Conservation (phyloP, 2,888 invertebrate species). For the Stramonita haemastoma region DNA sequence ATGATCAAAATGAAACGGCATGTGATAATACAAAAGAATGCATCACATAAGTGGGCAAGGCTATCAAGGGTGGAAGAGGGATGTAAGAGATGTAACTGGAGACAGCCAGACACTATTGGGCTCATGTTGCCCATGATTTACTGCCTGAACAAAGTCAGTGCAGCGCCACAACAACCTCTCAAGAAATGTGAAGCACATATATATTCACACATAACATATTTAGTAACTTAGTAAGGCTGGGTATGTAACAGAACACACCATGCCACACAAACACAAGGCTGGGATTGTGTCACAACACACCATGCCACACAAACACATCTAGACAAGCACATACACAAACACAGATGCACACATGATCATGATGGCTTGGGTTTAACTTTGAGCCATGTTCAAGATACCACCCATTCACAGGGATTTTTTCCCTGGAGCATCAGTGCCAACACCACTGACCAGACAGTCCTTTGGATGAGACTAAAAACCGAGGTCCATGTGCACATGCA, state of each 20-base stretch:
- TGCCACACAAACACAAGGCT: neutral
- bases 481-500: neutral
- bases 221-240: neutral
- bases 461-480: neutral
- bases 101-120: no score
- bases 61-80: neutral
- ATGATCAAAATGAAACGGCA: neutral
- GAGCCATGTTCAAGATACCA: neutral
- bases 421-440: neutral
- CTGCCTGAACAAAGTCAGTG: neutral
- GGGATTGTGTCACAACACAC: neutral
- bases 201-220: neutral
- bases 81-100: no score
- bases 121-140: neutral
- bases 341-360: neutral
- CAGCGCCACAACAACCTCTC: no score
- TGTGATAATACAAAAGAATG: neutral
- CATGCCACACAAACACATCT: neutral
- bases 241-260: neutral
- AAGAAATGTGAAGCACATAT: neutral
- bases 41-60: neutral
- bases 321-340: neutral
- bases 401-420: no score
- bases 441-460: neutral
- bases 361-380: neutral